Evolutionary conservation across 2,888 invertebrate genomes (phyloP).

Genomic region (Eupithecia dodoneata): DNA sequence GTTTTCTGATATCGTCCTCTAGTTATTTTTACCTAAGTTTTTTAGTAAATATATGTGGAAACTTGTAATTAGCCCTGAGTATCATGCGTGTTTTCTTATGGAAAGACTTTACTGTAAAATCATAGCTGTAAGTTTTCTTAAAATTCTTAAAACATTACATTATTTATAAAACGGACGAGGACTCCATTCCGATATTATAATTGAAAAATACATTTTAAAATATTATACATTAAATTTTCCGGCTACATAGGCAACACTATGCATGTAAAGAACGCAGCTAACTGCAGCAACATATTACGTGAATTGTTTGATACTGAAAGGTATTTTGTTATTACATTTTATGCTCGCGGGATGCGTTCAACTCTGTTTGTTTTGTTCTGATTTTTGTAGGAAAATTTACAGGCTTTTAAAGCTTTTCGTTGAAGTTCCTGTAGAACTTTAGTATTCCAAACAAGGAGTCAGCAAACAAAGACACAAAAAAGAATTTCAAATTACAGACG

Average conservation of each 20-base stretch:
- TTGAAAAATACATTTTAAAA: background rate
- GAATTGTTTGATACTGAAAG: slow-evolving; percentile 34
- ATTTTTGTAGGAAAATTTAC: slow-evolving; percentile 15
- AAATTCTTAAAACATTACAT: too few species aligned
- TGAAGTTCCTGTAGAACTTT: background rate
- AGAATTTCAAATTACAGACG: background rate
- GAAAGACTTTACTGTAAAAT: too few species aligned
- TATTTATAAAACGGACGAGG: background rate
- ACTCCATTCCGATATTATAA: background rate
- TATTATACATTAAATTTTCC: background rate
- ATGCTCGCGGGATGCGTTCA: slow-evolving; percentile 19
- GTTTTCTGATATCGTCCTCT: too few species aligned
- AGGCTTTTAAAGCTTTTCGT: background rate
- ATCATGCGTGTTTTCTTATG: too few species aligned
- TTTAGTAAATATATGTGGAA: too few species aligned
- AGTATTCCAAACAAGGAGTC: background rate
- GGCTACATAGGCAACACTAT: slow-evolving; percentile 22
- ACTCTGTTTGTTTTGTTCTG: slow-evolving; percentile 8
- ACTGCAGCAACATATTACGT: slow-evolving; percentile 35
- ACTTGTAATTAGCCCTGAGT: too few species aligned
- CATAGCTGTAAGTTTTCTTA: too few species aligned
- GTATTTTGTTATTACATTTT: slow-evolving; percentile 35
- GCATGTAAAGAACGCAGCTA: slow-evolving; percentile 34
- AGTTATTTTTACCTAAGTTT: too few species aligned
- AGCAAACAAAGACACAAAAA: background rate